A percentile compares a stretch with the other conserved stretches of the same genome.
Evolutionary conservation across 2,113 vertebrate genomes (phyloP).

Genomic region (Lipophrys pholis): DNA sequence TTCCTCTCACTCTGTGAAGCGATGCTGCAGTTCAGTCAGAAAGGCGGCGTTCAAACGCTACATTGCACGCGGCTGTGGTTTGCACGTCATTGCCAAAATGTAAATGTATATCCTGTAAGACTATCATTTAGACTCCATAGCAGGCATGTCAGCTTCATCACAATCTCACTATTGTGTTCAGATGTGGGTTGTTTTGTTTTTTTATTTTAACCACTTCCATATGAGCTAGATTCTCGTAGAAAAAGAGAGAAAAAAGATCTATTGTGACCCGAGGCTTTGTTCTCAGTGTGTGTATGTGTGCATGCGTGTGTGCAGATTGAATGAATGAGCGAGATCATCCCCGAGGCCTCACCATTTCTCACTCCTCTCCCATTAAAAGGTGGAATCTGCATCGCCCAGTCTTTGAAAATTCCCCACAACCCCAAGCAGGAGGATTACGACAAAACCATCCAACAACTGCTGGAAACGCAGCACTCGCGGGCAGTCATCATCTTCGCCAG

Average conservation of each 20-base stretch:
- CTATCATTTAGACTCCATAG: slow-evolving; percentile 31
- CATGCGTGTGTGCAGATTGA: not conserved
- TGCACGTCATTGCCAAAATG: slow-evolving; percentile 54
- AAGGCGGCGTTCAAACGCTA: slow-evolving; percentile 35
- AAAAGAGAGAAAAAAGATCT: slow-evolving; percentile 17
- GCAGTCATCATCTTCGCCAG: slow-evolving; percentile 92
- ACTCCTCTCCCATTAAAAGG: slow-evolving; percentile 78
- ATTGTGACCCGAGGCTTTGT: slow-evolving; percentile 47
- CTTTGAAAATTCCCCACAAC: slow-evolving; percentile 93
- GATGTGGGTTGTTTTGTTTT: slow-evolving; percentile 7
- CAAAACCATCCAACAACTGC: slow-evolving; percentile 90
- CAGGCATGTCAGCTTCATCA: slow-evolving; percentile 42
- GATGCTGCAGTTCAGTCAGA: slow-evolving; percentile 30
- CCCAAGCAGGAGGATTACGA: slow-evolving; percentile 91
- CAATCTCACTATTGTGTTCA: slow-evolving; percentile 40
- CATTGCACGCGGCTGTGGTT: slow-evolving; percentile 49
- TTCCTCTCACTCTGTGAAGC: slow-evolving; percentile 41
- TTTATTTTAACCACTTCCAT: slow-evolving; percentile 27
- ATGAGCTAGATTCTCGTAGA: slow-evolving; percentile 18
- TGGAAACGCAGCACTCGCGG: slow-evolving; percentile 90
- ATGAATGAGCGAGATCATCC: slow-evolving; percentile 47
- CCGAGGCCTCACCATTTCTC: slow-evolving; percentile 61
- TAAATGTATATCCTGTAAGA: slow-evolving; percentile 47
- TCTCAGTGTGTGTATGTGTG: slow-evolving; percentile 1
- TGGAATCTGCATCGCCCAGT: slow-evolving; percentile 95